Evolutionary conservation across 2,888 invertebrate genomes (phyloP).

Genomic region (Tiliacea aurago): DNA sequence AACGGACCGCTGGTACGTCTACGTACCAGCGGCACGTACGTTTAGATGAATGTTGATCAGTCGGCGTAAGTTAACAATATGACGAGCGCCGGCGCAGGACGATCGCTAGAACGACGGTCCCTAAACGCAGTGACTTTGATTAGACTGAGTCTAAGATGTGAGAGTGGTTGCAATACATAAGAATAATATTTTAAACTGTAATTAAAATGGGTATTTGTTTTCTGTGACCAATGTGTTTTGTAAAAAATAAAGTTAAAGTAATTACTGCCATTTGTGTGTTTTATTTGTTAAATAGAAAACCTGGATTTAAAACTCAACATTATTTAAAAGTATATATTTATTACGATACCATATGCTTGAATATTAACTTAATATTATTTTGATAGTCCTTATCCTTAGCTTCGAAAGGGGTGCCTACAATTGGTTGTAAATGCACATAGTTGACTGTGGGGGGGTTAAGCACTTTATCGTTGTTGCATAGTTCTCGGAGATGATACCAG

Average conservation of each 20-base stretch:
- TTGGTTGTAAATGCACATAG: slow-evolving; percentile 66
- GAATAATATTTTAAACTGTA: slow-evolving; percentile 67
- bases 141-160: slow-evolving; percentile 65
- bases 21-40: slow-evolving; percentile 1
- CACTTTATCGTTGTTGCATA: slow-evolving; percentile 74
- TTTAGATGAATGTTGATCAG: slow-evolving; percentile 19
- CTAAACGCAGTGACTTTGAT: slow-evolving; percentile 37
- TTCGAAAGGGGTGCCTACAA: slow-evolving; percentile 77
- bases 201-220: slow-evolving; percentile 76
- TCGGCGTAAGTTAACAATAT: slow-evolving; percentile 22
- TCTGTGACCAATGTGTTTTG: slow-evolving; percentile 80
- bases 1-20: too few relatives aligned
- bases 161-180: slow-evolving; percentile 70
- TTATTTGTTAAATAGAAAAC: slow-evolving; percentile 60
- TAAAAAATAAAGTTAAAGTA: slow-evolving; percentile 79
- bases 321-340: slow-evolving; percentile 47
- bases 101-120: slow-evolving; percentile 12
- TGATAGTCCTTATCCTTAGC: slow-evolving; percentile 74
- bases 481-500: slow-evolving; percentile 78
- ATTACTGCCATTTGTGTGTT: slow-evolving; percentile 77
- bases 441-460: slow-evolving; percentile 68
- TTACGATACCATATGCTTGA: slow-evolving; percentile 69
- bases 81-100: slow-evolving; percentile 20
- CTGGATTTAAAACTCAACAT: slow-evolving; percentile 21
- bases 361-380: slow-evolving; percentile 79